These are phyloP conservation scores for Champsocephalus gunnari DNA, from an alignment of 2,797 vertebrate genomes.

Conservation along the genomic window DNA sequence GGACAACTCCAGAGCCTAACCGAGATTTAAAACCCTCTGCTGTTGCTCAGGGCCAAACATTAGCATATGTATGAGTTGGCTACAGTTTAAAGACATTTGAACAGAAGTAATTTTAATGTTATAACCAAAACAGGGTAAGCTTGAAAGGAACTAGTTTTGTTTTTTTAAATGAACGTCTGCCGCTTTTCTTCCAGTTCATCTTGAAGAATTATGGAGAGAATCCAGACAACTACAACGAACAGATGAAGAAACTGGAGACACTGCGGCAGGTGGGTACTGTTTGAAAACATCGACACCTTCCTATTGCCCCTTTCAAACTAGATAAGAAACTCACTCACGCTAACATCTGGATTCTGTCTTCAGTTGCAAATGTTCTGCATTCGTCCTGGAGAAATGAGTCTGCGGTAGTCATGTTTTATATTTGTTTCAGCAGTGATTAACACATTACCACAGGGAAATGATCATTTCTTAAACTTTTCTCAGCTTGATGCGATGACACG, in stretches of 20 bases:
- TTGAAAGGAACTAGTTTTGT: not conserved
- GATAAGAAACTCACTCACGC: too few species aligned
- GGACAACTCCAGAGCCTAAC: constrained; percentile 6
- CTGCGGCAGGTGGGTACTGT: constrained; percentile 89
- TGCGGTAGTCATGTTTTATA: too few species aligned
- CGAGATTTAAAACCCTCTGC: not conserved
- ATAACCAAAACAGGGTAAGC: too few species aligned
- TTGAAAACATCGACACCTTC: not conserved
- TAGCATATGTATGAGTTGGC: not conserved
- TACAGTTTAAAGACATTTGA: not conserved
- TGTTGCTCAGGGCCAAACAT: constrained; percentile 9
- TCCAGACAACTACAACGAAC: constrained; percentile 96
- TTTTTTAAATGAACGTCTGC: constrained; percentile 1
- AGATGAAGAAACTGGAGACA: constrained; percentile 95
- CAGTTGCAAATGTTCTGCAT: too few species aligned
- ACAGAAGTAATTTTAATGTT: not conserved
- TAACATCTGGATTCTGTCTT: too few species aligned
- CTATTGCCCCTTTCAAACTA: too few species aligned
- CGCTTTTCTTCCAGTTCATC: constrained; percentile 87
- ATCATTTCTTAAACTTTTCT: too few species aligned
- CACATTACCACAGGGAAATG: too few species aligned
- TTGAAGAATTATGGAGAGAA: constrained; percentile 97
- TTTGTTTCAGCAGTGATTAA: too few species aligned
- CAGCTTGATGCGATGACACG: too few species aligned
- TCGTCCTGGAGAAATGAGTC: too few species aligned